Percentiles rank a stretch among this genome's conserved stretches.
Evolutionary conservation across 2,113 vertebrate species (phyloP).

Genomic region (Barnardius zonarius): DNA sequence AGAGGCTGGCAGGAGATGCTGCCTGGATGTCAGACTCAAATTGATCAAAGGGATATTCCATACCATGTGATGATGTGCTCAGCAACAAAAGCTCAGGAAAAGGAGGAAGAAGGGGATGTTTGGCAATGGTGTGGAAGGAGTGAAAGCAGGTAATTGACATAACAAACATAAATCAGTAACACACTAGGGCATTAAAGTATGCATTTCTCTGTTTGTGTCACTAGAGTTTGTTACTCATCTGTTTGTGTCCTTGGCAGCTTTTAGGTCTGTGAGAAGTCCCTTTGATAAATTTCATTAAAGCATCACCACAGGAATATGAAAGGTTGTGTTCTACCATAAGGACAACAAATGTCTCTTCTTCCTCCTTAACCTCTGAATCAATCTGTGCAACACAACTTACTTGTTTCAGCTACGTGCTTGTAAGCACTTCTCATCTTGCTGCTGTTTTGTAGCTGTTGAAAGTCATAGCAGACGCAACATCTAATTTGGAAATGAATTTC

Average conservation of each 20-base stretch:
- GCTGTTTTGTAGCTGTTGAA: not conserved
- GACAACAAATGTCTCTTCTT: not conserved
- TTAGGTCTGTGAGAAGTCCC: not conserved
- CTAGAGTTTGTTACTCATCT: not conserved
- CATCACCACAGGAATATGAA: not conserved
- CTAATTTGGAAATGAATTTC: not conserved
- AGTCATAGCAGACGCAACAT: not conserved
- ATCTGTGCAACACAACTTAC: not conserved
- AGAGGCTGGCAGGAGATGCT: not conserved
- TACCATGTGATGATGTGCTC: not conserved
- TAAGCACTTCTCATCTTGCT: not conserved
- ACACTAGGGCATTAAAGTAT: not conserved
- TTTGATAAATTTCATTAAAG: slow-evolving; percentile 1
- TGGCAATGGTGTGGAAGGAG: not conserved
- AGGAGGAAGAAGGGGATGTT: not conserved
- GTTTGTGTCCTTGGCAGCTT: not conserved
- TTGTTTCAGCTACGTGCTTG: not conserved
- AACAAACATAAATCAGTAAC: not conserved
- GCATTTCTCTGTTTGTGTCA: not conserved
- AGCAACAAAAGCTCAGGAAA: not conserved
- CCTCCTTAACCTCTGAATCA: not conserved
- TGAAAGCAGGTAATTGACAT: not conserved
- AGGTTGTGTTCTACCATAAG: not conserved
- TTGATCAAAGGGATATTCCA: not conserved
- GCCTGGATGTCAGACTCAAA: not conserved